These are phyloP conservation scores for Paralvinella palmiformis DNA, from an alignment of 1,140 invertebrate genomes.

Conservation along the genomic window DNA sequence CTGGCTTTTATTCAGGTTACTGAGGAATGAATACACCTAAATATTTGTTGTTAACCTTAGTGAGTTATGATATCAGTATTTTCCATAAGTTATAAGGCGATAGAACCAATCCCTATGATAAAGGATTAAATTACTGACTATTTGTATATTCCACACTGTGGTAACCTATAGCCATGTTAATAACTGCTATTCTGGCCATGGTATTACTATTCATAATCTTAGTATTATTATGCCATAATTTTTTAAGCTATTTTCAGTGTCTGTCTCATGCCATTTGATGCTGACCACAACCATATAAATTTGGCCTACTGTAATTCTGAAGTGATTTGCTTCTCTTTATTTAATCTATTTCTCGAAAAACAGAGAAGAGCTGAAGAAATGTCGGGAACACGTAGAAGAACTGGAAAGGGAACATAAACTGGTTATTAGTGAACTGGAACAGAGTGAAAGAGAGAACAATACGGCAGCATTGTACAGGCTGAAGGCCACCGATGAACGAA, in stretches of 20 bases:
- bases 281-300: not conserved
- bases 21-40: too few species aligned
- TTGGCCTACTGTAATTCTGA: not conserved
- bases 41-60: too few species aligned
- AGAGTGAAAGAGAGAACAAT: constrained; percentile 33
- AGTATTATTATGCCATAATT: not conserved
- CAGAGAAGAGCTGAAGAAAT: constrained; percentile 45
- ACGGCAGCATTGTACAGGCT: constrained; percentile 26
- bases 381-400: constrained; percentile 33
- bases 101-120: too few species aligned
- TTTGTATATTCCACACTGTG: too few species aligned
- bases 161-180: too few species aligned
- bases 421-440: constrained; percentile 33
- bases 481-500: not conserved
- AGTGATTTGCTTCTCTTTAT: too few species aligned
- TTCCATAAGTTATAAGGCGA: too few species aligned
- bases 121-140: too few species aligned
- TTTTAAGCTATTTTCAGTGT: not conserved
- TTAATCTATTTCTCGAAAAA: too few species aligned
- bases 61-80: too few species aligned
- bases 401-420: constrained; percentile 37
- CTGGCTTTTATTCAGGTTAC: too few species aligned
- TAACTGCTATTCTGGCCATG: not conserved
- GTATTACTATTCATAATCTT: not conserved
- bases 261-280: not conserved